Evolutionary conservation across 1,140 invertebrate genomes (phyloP).

Genomic region (Sipha flava): DNA sequence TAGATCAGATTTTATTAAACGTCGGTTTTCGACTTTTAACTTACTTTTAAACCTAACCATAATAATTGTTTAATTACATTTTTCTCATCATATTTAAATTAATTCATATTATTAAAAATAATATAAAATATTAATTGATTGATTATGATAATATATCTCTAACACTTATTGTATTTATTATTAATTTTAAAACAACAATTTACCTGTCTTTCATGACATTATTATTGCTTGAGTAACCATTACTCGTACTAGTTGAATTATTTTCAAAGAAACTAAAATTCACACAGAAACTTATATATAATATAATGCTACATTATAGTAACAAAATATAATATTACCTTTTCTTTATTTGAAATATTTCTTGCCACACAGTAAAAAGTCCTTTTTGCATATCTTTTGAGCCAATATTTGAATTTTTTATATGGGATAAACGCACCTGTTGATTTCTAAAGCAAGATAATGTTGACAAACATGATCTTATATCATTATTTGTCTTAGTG

Average conservation of each 20-base stretch:
- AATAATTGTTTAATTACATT: too few species aligned
- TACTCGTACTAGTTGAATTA: not conserved
- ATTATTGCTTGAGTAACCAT: not conserved
- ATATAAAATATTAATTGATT: too few species aligned
- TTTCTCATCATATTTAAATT: too few species aligned
- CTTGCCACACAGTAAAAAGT: constrained; percentile 75
- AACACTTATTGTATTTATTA: too few species aligned
- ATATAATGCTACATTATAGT: too few species aligned
- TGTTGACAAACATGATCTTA: constrained; percentile 78
- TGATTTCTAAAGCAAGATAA: constrained; percentile 61
- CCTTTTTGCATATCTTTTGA: constrained; percentile 79
- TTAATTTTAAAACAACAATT: too few species aligned
- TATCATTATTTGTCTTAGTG: constrained; percentile 75
- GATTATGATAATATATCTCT: too few species aligned
- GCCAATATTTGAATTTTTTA: constrained; percentile 63
- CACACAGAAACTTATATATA: too few species aligned
- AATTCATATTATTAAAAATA: too few species aligned
- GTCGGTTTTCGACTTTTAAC: too few species aligned
- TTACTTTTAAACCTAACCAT: too few species aligned
- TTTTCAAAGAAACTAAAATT: constrained; percentile 2
- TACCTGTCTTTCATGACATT: constrained; percentile 33
- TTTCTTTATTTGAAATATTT: constrained; percentile 62
- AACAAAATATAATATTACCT: constrained; percentile 31
- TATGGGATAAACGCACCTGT: constrained; percentile 54
- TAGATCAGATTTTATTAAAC: too few species aligned